Conservation (phyloP, 1,140 invertebrate genomes). For the Drosophila kohkoa region DNA sequence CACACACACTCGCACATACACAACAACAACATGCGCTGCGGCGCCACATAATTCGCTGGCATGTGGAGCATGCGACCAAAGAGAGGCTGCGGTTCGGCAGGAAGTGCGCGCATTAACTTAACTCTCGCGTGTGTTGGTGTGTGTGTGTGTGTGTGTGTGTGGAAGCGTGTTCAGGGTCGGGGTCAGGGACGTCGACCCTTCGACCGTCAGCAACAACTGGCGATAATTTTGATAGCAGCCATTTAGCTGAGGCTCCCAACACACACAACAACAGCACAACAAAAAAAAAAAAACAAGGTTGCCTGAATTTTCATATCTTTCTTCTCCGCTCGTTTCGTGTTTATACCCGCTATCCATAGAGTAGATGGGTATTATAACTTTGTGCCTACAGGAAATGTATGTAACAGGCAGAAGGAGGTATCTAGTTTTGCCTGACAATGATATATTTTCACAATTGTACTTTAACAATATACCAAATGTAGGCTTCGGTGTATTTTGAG, state of each 20-base stretch:
- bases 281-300: not conserved
- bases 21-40: not conserved
- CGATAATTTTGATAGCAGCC: conserved; percentile 76
- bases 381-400: no score
- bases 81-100: conserved; percentile 54
- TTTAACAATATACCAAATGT: no score
- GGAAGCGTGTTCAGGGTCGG: not conserved
- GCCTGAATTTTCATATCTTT: conserved; percentile 25
- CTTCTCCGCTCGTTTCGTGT: not conserved
- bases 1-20: conserved; percentile 20
- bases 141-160: not conserved
- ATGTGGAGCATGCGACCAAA: conserved; percentile 53
- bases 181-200: conserved; percentile 14
- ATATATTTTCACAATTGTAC: no score
- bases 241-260: conserved; percentile 50
- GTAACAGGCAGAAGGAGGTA: no score
- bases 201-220: conserved; percentile 51
- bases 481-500: no score
- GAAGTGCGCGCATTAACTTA: conserved; percentile 70
- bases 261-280: no score
- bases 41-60: conserved; percentile 28
- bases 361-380: no score
- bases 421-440: no score
- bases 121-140: conserved; percentile 56
- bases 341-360: not conserved